Evolutionary conservation across 92 coral and sea anemone genomes (phyloP).

Genomic region (Scolanthus callimorphus): DNA sequence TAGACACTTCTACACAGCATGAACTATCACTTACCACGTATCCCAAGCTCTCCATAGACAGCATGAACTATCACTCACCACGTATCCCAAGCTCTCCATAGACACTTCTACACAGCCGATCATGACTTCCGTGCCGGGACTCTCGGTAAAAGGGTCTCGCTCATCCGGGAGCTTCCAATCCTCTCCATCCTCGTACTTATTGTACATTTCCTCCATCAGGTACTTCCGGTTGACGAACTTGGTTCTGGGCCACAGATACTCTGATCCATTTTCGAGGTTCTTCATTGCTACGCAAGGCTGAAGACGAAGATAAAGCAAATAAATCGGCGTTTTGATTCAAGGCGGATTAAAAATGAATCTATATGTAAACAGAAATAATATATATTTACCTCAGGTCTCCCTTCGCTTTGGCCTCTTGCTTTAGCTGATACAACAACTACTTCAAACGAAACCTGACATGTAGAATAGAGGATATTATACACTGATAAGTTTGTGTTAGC

Average conservation of each 20-base stretch:
- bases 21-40: too few species aligned
- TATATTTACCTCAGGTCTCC: constrained; percentile 71
- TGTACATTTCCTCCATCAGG: constrained; percentile 93
- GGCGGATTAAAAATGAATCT: neutral
- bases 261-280: constrained; percentile 77
- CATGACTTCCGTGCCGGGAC: constrained; percentile 69
- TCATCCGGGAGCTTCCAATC: constrained; percentile 95
- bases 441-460: constrained; percentile 78
- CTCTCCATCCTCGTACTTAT: constrained; percentile 84
- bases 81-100: constrained; percentile 89
- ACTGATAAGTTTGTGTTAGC: too few species aligned
- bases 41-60: too few species aligned
- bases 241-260: constrained; percentile 83
- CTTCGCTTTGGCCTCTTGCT: constrained; percentile 87
- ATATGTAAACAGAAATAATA: neutral
- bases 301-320: neutral
- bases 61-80: too few species aligned
- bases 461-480: neutral
- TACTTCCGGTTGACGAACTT: constrained; percentile 87
- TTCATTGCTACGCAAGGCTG: constrained; percentile 88
- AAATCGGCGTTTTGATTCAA: too few species aligned
- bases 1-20: too few species aligned
- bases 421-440: constrained; percentile 85
- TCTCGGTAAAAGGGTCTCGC: constrained; percentile 91
- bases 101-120: constrained; percentile 94